phyloP scores from a whole-genome alignment of 2,888 invertebrate genomes.

The Drosophila ezoana region DNA sequence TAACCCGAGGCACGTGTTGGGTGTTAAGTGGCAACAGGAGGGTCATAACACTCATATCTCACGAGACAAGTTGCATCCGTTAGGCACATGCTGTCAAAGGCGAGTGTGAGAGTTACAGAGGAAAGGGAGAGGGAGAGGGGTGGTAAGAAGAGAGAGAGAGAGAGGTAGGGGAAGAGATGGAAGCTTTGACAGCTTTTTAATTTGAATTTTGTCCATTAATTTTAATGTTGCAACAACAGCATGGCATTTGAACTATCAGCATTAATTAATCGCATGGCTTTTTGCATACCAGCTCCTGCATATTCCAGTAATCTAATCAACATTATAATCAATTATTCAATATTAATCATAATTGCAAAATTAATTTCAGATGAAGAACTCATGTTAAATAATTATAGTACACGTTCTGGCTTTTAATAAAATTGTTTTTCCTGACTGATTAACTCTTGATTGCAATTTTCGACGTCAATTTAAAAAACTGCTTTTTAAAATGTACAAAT shows the following conservation, averaged over 20 bases:
- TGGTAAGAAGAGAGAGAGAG: neutral
- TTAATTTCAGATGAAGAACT: neutral
- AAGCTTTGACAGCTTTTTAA: neutral
- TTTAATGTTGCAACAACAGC: neutral
- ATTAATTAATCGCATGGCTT: no score
- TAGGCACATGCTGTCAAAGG: neutral
- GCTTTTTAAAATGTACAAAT: no score
- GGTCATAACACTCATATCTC: neutral
- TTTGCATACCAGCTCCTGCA: no score
- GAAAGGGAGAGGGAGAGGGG: neutral
- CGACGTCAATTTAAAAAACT: no score
- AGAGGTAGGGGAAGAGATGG: no score
- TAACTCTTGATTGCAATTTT: no score
- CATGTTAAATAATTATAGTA: no score
- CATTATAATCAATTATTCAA: neutral
- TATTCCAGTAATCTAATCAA: neutral
- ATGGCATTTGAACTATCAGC: no score
- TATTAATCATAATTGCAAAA: neutral
- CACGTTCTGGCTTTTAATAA: no score
- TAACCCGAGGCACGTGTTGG: constrained; percentile 13
- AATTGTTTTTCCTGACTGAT: no score
- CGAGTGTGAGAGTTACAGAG: no score
- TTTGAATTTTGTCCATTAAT: neutral
- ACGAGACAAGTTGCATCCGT: neutral
- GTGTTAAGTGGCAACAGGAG: neutral